Evolutionary conservation across 1,140 invertebrate species (phyloP).

Genomic region (Copidosoma floridanum): DNA sequence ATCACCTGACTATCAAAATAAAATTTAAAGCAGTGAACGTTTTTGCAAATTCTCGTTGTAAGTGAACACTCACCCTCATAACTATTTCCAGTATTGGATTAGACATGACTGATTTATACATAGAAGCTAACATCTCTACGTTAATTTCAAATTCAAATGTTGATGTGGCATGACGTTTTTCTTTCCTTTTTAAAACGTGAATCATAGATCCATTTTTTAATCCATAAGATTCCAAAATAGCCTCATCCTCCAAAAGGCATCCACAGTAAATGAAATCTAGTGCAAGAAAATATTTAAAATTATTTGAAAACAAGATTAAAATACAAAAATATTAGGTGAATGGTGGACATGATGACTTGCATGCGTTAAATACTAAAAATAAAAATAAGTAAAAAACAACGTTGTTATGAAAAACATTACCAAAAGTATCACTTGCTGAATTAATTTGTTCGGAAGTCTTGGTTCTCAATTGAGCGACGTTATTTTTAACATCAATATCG

Average conservation of each 20-base stretch:
- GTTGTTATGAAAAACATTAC: conserved; percentile 36
- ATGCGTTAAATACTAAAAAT: neutral
- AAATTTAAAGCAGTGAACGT: too few species aligned
- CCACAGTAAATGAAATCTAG: conserved; percentile 61
- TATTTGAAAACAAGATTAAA: neutral
- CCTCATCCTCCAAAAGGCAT: conserved; percentile 55
- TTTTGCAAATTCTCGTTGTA: too few species aligned
- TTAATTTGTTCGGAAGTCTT: conserved; percentile 51
- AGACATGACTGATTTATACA: conserved; percentile 54
- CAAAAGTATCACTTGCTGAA: conserved; percentile 52
- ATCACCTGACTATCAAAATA: too few species aligned
- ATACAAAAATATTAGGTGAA: neutral
- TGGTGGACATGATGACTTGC: neutral
- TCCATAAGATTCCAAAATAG: conserved; percentile 53
- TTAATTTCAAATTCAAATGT: conserved; percentile 48
- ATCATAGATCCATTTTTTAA: conserved; percentile 58
- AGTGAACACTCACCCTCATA: conserved; percentile 12
- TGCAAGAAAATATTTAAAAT: conserved; percentile 29
- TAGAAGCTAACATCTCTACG: conserved; percentile 51
- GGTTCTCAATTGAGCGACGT: conserved; percentile 53
- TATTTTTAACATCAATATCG: conserved; percentile 57
- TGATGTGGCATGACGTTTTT: too few species aligned
- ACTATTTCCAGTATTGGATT: conserved; percentile 44
- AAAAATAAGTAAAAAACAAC: conserved; percentile 18
- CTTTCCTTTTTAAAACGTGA: conserved; percentile 57